Evolutionary conservation across 2,797 vertebrate species (phyloP).

Genomic region (Poecilia picta): DNA sequence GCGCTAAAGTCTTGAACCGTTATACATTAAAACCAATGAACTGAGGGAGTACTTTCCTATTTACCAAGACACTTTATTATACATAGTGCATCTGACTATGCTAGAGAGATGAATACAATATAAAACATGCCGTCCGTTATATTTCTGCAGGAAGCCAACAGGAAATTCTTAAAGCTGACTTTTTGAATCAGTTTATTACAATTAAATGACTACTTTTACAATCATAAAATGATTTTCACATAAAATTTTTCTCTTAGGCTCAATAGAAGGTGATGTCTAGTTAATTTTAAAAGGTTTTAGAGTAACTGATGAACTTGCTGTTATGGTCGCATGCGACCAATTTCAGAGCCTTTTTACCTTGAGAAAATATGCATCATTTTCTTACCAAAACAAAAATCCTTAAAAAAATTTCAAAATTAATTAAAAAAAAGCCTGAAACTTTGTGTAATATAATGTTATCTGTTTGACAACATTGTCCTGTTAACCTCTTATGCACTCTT

Average conservation of each 20-base stretch:
- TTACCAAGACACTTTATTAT: neutral
- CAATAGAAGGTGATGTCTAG: neutral
- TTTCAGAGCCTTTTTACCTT: neutral
- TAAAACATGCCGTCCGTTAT: neutral
- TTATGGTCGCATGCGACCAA: neutral
- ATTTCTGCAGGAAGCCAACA: neutral
- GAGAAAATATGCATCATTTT: neutral
- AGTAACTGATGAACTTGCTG: neutral
- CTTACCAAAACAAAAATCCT: neutral
- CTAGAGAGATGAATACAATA: neutral
- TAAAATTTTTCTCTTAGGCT: neutral
- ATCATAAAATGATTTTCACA: neutral
- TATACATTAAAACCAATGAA: neutral
- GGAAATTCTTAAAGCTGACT: neutral
- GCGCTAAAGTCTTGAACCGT: neutral
- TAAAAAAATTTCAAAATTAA: neutral
- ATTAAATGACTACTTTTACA: neutral
- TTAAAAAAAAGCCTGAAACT: neutral
- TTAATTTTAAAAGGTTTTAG: neutral
- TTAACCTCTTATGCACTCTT: conserved; percentile 1
- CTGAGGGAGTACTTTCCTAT: neutral
- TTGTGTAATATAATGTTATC: conserved; percentile 10
- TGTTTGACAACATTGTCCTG: neutral
- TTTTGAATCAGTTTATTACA: neutral
- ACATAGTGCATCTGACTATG: neutral